A percentile compares a stretch with the other conserved stretches of the same genome.
phyloP scores from a whole-genome alignment of 1,140 invertebrate species.

The Oscheius sp. region DNA sequence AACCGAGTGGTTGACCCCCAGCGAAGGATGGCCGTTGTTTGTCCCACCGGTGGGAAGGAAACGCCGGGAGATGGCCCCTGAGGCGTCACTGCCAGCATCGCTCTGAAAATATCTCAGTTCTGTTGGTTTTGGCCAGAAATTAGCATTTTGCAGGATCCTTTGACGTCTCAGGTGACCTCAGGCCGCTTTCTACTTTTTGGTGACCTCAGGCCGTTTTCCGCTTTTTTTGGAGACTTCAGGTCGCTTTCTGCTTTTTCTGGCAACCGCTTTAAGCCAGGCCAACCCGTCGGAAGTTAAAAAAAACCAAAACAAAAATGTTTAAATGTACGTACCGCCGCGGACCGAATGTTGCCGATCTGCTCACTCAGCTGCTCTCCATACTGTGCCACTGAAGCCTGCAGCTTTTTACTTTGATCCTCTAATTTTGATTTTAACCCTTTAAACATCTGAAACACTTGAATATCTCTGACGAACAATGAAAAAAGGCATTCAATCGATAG shows the following conservation, averaged over 20 bases:
- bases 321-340: neutral
- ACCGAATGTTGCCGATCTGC: slow-evolving; percentile 11
- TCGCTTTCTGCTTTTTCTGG: too few species aligned
- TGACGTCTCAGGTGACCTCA: too few species aligned
- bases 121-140: too few species aligned
- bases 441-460: slow-evolving; percentile 20
- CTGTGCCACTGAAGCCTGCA: slow-evolving; percentile 12
- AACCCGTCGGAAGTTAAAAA: too few species aligned
- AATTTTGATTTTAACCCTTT: slow-evolving; percentile 23
- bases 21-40: neutral
- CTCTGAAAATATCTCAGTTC: slow-evolving; percentile 6
- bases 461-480: neutral
- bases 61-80: neutral
- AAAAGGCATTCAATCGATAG: neutral
- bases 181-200: too few species aligned
- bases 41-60: neutral
- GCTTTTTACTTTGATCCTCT: slow-evolving; percentile 17
- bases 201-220: too few species aligned
- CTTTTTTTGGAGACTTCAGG: too few species aligned
- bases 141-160: too few species aligned
- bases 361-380: slow-evolving; percentile 16
- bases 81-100: slow-evolving; percentile 15
- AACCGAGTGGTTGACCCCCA: neutral
- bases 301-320: neutral
- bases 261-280: too few species aligned